Evolutionary conservation across 2,888 invertebrate genomes (phyloP).

Genomic region (Thymelicus sylvestris): DNA sequence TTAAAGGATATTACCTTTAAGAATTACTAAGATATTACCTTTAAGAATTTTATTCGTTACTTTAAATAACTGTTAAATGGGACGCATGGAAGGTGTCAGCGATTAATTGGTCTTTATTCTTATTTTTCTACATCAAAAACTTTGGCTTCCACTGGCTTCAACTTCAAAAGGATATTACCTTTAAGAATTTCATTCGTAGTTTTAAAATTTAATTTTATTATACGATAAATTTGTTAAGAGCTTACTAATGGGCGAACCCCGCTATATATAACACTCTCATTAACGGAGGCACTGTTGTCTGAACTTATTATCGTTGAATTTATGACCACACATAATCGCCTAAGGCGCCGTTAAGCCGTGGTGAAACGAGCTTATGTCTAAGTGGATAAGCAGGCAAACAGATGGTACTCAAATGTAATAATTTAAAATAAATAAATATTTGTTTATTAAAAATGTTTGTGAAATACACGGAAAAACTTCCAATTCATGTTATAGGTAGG

Average conservation of each 20-base stretch:
- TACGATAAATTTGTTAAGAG: constrained; percentile 7
- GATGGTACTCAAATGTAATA: not conserved
- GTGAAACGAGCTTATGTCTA: constrained; percentile 1
- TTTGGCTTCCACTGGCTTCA: too few species aligned
- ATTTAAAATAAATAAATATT: not conserved
- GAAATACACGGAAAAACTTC: too few species aligned
- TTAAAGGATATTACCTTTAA: too few species aligned
- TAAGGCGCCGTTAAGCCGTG: constrained; percentile 76
- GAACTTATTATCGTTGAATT: constrained; percentile 83
- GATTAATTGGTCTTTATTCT: too few species aligned
- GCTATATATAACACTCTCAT: constrained; percentile 50
- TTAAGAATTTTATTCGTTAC: not conserved
- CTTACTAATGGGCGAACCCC: constrained; percentile 10
- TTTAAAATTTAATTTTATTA: not conserved
- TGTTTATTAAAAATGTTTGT: too few species aligned
- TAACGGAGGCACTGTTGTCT: constrained; percentile 77
- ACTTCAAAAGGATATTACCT: too few species aligned
- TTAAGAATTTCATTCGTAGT: too few species aligned
- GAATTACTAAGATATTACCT: too few species aligned
- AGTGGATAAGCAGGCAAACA: constrained; percentile 20
- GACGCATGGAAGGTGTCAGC: too few species aligned
- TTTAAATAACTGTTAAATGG: too few species aligned
- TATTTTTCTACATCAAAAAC: too few species aligned
- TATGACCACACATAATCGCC: constrained; percentile 82
- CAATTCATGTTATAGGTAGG: too few species aligned